Percentiles rank a stretch among this genome's conserved stretches.
phyloP scores from a whole-genome alignment of 2,113 vertebrate genomes.

The Pterocles burchelli region DNA sequence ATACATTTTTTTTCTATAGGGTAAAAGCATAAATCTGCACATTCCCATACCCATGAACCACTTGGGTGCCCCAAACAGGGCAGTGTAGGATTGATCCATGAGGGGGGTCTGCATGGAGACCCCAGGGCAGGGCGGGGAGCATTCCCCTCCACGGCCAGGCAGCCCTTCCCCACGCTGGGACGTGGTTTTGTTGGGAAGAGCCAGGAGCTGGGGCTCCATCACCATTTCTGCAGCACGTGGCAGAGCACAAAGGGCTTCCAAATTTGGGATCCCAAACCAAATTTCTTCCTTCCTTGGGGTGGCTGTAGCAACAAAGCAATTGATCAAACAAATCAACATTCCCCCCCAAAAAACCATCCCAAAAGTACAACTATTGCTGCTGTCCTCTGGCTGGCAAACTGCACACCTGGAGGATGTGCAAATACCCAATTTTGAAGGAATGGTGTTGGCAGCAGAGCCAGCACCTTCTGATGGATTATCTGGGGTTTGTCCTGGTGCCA shows the following conservation, averaged over 20 bases:
- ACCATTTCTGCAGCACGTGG: background rate
- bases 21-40: accelerated
- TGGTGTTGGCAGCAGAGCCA: background rate
- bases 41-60: accelerated
- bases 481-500: background rate
- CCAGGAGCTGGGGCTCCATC: background rate
- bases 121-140: background rate
- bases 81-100: accelerated
- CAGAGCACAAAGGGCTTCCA: accelerated
- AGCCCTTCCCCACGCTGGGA: background rate
- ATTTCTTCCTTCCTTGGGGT: background rate
- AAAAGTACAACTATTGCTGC: background rate
- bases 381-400: background rate
- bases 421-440: background rate
- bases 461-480: background rate
- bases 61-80: background rate
- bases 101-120: background rate
- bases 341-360: accelerated
- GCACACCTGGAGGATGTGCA: background rate
- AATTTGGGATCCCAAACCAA: background rate
- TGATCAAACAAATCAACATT: background rate
- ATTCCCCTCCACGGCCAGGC: background rate
- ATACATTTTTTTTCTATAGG: accelerated
- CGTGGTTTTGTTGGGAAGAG: background rate
- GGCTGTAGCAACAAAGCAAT: background rate